phyloP scores from a whole-genome alignment of 2,797 vertebrate species.

The Aplochiton taeniatus region DNA sequence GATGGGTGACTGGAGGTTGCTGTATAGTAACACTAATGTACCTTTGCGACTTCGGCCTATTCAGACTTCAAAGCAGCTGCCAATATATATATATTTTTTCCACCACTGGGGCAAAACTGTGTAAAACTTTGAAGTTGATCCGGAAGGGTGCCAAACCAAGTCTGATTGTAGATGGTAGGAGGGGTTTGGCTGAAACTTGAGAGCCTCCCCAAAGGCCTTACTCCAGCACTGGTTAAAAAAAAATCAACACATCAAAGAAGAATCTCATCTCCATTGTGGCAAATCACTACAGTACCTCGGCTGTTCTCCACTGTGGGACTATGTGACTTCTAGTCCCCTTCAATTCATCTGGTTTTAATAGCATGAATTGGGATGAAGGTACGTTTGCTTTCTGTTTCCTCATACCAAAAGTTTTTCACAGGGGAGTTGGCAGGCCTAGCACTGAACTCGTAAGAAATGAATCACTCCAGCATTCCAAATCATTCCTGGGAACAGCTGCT shows the following conservation, averaged over 20 bases:
- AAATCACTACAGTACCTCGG: not conserved
- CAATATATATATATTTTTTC: not conserved
- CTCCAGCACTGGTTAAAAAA: conserved; percentile 9
- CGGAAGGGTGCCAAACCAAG: conserved; percentile 29
- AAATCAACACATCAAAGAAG: conserved; percentile 31
- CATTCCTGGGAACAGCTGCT: conserved; percentile 24
- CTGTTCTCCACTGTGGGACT: not conserved
- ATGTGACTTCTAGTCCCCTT: not conserved
- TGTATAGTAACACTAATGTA: conserved; percentile 7
- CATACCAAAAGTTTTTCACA: not conserved
- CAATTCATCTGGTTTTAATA: not conserved
- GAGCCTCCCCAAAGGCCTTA: conserved; percentile 32
- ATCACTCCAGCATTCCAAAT: not conserved
- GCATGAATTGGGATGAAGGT: not conserved
- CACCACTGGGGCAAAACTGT: conserved; percentile 40
- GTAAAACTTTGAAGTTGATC: conserved; percentile 50
- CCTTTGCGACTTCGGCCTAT: conserved; percentile 21
- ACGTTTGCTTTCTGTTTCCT: not conserved
- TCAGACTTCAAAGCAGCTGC: conserved; percentile 32
- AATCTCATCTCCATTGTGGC: not conserved
- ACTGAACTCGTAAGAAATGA: not conserved
- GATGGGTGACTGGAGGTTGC: not conserved
- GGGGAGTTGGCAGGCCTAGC: too few species aligned
- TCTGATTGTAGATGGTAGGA: conserved; percentile 22
- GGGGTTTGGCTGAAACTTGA: conserved; percentile 45